Conservation (phyloP, 2,113 vertebrate genomes). For the Narcine bancroftii region DNA sequence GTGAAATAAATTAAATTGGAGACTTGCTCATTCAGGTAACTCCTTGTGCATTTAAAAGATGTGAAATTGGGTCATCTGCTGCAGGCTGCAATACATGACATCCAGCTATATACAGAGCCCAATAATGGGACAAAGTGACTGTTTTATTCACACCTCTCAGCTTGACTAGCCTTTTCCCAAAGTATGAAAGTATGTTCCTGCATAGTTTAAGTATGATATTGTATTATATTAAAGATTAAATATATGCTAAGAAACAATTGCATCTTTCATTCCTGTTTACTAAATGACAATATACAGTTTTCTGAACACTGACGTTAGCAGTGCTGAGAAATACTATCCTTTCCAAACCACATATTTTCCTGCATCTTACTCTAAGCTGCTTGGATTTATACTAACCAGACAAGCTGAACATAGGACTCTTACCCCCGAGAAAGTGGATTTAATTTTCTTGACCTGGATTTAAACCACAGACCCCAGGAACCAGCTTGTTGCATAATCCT, state of each 20-base stretch:
- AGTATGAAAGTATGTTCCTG: not conserved
- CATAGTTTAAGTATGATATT: not conserved
- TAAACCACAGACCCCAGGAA: no score
- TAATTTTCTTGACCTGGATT: no score
- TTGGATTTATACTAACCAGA: no score
- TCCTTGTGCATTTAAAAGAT: slow-evolving; percentile 30
- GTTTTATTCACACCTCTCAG: not conserved
- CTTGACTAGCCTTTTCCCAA: not conserved
- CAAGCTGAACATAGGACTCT: no score
- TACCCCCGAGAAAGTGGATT: no score
- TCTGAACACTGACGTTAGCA: not conserved
- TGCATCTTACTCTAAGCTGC: not conserved
- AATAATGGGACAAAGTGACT: not conserved
- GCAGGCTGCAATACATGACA: slow-evolving; percentile 5
- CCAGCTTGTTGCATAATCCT: no score
- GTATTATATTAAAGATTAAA: not conserved
- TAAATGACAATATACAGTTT: not conserved
- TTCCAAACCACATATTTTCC: not conserved
- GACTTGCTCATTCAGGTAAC: slow-evolving; percentile 33
- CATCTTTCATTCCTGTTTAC: not conserved
- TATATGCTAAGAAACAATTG: not conserved
- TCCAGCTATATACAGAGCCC: not conserved
- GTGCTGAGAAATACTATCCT: not conserved
- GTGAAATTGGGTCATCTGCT: slow-evolving; percentile 31
- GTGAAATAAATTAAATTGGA: slow-evolving; percentile 35